phyloP scores from a whole-genome alignment of 2,888 invertebrate genomes.

The Clanis bilineata region DNA sequence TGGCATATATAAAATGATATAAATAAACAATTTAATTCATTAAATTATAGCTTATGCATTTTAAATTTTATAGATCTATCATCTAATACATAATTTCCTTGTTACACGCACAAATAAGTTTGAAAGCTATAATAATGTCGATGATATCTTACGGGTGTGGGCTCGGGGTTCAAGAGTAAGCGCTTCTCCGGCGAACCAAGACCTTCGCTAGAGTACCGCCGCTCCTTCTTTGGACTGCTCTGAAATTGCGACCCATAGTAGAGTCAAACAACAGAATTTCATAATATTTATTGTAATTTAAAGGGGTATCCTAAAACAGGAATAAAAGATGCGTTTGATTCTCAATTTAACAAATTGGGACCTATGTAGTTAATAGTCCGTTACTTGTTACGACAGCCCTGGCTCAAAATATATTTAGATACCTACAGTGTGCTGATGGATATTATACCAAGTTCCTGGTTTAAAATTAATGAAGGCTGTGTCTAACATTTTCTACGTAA shows the following conservation, averaged over 20 bases:
- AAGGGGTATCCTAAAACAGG: background rate
- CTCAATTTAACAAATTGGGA: background rate
- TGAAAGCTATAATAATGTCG: slow-evolving; percentile 23
- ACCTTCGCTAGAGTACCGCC: slow-evolving; percentile 73
- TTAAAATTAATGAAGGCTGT: no score
- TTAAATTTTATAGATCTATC: no score
- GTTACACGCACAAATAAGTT: no score
- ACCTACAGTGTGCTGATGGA: no score
- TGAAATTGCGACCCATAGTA: slow-evolving; percentile 57
- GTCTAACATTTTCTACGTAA: no score
- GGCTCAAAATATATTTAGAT: no score
- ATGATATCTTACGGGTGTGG: slow-evolving; percentile 73
- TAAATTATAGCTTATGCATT: no score
- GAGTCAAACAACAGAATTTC: background rate
- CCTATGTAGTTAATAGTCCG: background rate
- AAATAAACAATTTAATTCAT: no score
- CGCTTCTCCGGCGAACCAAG: slow-evolving; percentile 76
- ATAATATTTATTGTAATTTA: background rate
- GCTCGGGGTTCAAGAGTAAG: slow-evolving; percentile 79
- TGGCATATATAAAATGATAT: no score
- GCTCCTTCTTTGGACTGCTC: slow-evolving; percentile 75
- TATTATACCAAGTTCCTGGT: no score
- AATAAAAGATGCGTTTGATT: background rate
- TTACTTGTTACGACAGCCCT: no score
- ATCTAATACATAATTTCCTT: no score